These are phyloP conservation scores for Orchesellides sinensis DNA, from an alignment of 2,888 invertebrate species.

Conservation along the genomic window DNA sequence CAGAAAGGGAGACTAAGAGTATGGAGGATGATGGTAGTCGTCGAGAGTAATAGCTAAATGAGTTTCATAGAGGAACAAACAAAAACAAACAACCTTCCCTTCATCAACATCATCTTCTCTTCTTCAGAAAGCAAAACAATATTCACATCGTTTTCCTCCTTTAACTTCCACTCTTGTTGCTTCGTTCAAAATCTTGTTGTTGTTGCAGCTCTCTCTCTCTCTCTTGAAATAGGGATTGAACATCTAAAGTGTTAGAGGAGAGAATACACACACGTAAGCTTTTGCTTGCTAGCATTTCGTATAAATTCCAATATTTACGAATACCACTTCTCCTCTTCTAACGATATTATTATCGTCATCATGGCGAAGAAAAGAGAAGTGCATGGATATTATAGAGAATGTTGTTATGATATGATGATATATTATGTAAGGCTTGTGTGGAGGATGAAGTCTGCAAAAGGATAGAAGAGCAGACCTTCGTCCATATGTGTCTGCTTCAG, in stretches of 20 bases:
- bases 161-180: slow-evolving; percentile 6
- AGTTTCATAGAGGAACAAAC: slow-evolving; percentile 65
- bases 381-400: background rate
- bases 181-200: too few species aligned
- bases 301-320: slow-evolving; percentile 51
- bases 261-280: background rate
- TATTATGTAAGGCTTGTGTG: background rate
- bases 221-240: slow-evolving; percentile 15
- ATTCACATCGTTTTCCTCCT: slow-evolving; percentile 37
- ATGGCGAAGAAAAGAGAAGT: background rate
- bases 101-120: slow-evolving; percentile 39
- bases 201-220: slow-evolving; percentile 44
- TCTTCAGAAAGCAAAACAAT: slow-evolving; percentile 64
- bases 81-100: slow-evolving; percentile 66
- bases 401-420: background rate
- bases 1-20: background rate
- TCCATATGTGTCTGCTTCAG: background rate
- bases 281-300: slow-evolving; percentile 23
- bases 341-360: slow-evolving; percentile 4
- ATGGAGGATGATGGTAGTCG: background rate
- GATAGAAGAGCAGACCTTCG: background rate
- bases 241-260: background rate
- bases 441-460: background rate
- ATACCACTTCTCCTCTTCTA: slow-evolving; percentile 3
- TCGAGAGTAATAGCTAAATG: slow-evolving; percentile 43